Conservation (phyloP, 2,113 vertebrate genomes). For the Melanocharis versteri region DNA sequence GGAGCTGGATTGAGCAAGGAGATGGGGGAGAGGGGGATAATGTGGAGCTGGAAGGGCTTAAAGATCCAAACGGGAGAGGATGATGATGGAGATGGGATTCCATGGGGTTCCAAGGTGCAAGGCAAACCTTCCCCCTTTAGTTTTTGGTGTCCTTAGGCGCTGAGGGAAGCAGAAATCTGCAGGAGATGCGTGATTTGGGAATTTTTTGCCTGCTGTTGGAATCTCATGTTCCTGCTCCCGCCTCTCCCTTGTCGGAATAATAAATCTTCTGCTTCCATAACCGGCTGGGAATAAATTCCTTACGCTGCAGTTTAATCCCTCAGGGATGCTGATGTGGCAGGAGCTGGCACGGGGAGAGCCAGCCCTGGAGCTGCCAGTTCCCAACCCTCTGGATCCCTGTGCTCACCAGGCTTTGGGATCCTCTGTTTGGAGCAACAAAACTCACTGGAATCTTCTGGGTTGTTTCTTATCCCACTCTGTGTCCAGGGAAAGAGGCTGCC, state of each 20-base stretch:
- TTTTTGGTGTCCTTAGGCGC: background rate
- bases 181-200: background rate
- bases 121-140: background rate
- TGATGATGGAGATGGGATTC: background rate
- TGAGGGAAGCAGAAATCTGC: background rate
- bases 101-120: background rate
- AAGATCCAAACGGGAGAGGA: background rate
- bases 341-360: background rate
- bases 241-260: background rate
- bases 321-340: background rate
- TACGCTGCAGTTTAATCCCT: background rate
- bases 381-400: background rate
- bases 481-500: background rate
- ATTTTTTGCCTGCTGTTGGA: background rate
- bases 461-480: background rate
- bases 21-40: background rate
- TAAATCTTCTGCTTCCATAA: background rate
- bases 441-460: background rate
- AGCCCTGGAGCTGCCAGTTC: background rate
- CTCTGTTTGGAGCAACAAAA: background rate
- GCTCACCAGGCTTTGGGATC: background rate
- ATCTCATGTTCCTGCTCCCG: fast-evolving
- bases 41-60: background rate
- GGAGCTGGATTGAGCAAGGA: background rate
- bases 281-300: background rate